Base-by-base conservation (phyloP, 1,140 invertebrate species). In the Bombus consobrinus region DNA sequence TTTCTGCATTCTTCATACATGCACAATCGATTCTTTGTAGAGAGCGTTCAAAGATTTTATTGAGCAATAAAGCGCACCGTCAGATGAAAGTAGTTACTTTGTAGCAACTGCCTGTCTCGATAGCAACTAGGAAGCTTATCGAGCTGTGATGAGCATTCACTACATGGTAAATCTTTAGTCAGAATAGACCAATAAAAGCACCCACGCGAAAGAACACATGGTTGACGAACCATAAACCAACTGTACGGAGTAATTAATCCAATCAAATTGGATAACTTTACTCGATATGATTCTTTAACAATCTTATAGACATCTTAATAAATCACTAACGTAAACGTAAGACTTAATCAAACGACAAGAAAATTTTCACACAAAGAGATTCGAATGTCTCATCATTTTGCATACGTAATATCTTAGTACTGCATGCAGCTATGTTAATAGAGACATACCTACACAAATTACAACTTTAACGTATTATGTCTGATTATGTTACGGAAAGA, bases 121-220 rank as follows among this genome's bases (percentile, higher is more conserved):
- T 81, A 59, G 64, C 81, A 72, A 84, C 83, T 81, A 86, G 86
- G 79, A 83, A 81, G 88, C 81, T 88, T 83, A 91, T 66, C 86
- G 82, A 91, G 76, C 72, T 88, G 88, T 83, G 86, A 88, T 81
- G 86, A 88, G 62, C 83, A 87, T 85, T 86, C 85, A 75, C 69
- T 75, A 73, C 72, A 82, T 76, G 66, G 34, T 72, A 76, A 86
- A 74, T 89, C 88, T 89, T 90, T 85, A 80, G 77, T 66, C 77
- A 39, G 57, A 81, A 90, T 81, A 88, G 87, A 75, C 88, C 89
- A 88, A 88, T 88, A 78, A 76, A 90, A 68, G 75, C 89, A 68
- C 9, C 79, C 89, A 90, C 74, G 87, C 84, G 89, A 88, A 83
- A 90, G 71, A 84, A 84, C 83, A 86, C 81, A 88, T 64, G 89